phyloP scores from a whole-genome alignment of 2,888 invertebrate genomes.

The Microctonus brassicae region DNA sequence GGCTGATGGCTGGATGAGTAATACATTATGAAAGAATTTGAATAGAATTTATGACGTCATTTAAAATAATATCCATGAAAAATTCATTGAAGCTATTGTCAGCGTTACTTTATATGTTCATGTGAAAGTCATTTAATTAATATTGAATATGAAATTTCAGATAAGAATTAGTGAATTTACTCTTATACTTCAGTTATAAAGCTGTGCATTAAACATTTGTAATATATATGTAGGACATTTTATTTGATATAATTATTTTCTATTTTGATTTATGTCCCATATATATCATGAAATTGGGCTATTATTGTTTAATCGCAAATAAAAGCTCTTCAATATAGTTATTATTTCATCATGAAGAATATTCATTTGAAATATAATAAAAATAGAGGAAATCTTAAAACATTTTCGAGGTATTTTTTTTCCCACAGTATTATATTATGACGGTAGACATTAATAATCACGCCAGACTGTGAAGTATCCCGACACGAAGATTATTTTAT shows the following conservation, averaged over 20 bases:
- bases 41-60: conserved; percentile 13
- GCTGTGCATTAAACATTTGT: background rate
- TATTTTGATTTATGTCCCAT: background rate
- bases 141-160: background rate
- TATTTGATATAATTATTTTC: conserved; percentile 44
- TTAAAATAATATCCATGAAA: conserved; percentile 7
- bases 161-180: background rate
- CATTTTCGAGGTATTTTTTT: conserved; percentile 26
- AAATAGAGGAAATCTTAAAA: conserved; percentile 15
- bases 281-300: background rate
- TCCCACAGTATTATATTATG: background rate
- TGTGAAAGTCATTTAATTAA: conserved; percentile 21
- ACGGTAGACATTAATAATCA: conserved; percentile 10
- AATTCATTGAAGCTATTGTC: conserved; percentile 14
- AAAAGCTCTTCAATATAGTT: background rate
- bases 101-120: background rate
- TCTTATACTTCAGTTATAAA: background rate
- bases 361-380: conserved; percentile 2
- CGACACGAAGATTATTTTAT: background rate
- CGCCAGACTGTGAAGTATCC: background rate
- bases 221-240: background rate
- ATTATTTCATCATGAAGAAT: background rate
- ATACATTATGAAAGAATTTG: background rate
- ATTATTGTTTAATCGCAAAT: background rate
- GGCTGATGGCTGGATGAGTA: conserved; percentile 35